Evolutionary conservation across 2,888 invertebrate species (phyloP).

Genomic region (Nymphalis c-album): DNA sequence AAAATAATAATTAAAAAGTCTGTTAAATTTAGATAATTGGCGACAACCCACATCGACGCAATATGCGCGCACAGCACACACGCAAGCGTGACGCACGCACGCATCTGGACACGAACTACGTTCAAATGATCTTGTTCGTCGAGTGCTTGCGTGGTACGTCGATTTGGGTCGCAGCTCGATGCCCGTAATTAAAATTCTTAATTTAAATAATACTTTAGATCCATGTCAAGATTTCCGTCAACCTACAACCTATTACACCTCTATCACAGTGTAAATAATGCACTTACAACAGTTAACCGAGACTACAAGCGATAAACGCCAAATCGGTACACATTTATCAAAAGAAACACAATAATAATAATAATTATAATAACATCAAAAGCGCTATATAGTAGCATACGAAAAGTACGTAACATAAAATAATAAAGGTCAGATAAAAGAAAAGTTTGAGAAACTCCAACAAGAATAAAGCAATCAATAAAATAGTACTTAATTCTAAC

Average conservation of each 20-base stretch:
- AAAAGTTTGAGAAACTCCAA: slow-evolving; percentile 36
- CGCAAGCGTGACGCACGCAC: background rate
- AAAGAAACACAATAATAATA: slow-evolving; percentile 22
- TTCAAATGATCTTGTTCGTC: too few relatives aligned
- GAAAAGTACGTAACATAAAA: slow-evolving; percentile 49
- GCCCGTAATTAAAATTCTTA: slow-evolving; percentile 26
- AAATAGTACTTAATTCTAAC: slow-evolving; percentile 35
- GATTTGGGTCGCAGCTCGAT: background rate
- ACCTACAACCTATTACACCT: slow-evolving; percentile 70
- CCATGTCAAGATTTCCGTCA: slow-evolving; percentile 72
- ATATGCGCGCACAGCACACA: too few relatives aligned
- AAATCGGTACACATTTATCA: slow-evolving; percentile 34
- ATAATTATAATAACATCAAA: slow-evolving; percentile 40
- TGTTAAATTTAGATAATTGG: background rate
- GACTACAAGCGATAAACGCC: slow-evolving; percentile 40
- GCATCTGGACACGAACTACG: background rate
- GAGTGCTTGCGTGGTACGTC: background rate
- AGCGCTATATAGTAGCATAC: slow-evolving; percentile 43
- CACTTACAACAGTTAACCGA: slow-evolving; percentile 70
- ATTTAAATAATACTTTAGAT: slow-evolving; percentile 47
- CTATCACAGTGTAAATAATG: slow-evolving; percentile 81
- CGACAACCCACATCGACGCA: background rate
- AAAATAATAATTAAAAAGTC: background rate
- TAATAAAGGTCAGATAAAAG: slow-evolving; percentile 20
- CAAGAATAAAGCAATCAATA: slow-evolving; percentile 34